Percentiles rank a stretch among this genome's conserved stretches.
Conservation (phyloP, 2,797 vertebrate species). For the Mus spretus region DNA sequence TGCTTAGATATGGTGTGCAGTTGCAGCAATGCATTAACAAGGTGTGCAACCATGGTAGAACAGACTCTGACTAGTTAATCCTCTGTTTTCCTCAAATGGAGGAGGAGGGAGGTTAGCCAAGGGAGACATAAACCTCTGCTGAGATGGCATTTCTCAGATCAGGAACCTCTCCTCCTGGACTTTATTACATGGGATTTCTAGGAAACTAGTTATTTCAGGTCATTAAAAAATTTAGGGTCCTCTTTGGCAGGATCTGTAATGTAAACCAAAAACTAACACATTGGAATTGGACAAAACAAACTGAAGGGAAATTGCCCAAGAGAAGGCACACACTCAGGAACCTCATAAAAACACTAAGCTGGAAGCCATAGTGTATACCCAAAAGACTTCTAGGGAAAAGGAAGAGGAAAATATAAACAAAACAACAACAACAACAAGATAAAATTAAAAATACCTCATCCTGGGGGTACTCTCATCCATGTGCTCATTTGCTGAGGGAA, state of each 20-base stretch:
- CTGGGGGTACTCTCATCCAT: not conserved
- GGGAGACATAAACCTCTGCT: not conserved
- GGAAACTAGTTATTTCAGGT: not conserved
- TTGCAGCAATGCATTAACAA: not conserved
- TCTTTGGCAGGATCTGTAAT: not conserved
- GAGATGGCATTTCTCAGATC: not conserved
- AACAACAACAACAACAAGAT: not conserved
- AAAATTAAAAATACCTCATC: not conserved
- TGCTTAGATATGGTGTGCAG: not conserved
- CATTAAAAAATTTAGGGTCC: not conserved
- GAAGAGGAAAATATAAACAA: not conserved
- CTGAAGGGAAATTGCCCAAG: not conserved
- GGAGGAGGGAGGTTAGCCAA: too few species aligned
- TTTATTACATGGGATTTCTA: not conserved
- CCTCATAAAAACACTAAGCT: not conserved
- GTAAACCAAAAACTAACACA: too few species aligned
- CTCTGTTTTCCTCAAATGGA: not conserved
- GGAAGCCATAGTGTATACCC: not conserved
- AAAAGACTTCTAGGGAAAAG: not conserved
- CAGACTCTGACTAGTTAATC: not conserved
- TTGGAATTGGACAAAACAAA: not conserved
- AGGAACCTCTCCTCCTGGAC: not conserved
- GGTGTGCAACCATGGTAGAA: not conserved
- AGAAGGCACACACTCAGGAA: not conserved
- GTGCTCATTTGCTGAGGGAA: not conserved